Base-by-base conservation (phyloP, 2,113 vertebrate genomes). In the Notiomystis cincta region DNA sequence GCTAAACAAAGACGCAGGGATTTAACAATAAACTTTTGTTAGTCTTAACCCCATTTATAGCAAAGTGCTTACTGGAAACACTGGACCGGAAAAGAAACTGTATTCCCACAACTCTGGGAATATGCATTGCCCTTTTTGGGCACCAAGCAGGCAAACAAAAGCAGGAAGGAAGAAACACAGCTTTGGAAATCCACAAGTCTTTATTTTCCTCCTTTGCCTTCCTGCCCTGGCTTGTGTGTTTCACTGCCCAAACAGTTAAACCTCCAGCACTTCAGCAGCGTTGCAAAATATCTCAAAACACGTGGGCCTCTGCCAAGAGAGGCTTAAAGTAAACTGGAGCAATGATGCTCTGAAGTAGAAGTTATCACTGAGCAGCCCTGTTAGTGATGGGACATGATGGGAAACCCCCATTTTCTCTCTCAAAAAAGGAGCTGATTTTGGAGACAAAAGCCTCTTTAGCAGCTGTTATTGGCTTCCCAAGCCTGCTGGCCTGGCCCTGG, bases 101-200 rank as follows among this genome's bases (percentile, higher is more conserved):
- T 13, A 87, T 87, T 97, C 80, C n/a, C 96, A 87, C 88, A 92
- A 60, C 79, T 81, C 76, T 95, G 90, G 88, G 79, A 94, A 90
- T 75, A 82, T 33, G 24, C n/a, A 45, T 61, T 0, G 3, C 75
- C 71, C 82, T 81, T 89, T 27, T 58, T 0, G 88, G 93, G 79
- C 82, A 95, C 69, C 86, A 72, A 48, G 58, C 28, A 82, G 84
- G 60, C 85, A 93, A 86, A 97, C 88, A 94, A 96, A 97, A 89
- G 90, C 92, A 94, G 95, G 96, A 97, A 97, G 93, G 96, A 97
- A 95, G 92, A 80, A 96, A 95, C 84, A 45, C 79, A 86, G 50
- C 60, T 93, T 75, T 91, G 82, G 80, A 96, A 95, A 86, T 62
- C 82, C 84, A 61, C 0, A 1, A 53, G 35, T 37, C 65, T 92